Conservation (phyloP, 2,888 invertebrate species). For the Diplolepis rosae region DNA sequence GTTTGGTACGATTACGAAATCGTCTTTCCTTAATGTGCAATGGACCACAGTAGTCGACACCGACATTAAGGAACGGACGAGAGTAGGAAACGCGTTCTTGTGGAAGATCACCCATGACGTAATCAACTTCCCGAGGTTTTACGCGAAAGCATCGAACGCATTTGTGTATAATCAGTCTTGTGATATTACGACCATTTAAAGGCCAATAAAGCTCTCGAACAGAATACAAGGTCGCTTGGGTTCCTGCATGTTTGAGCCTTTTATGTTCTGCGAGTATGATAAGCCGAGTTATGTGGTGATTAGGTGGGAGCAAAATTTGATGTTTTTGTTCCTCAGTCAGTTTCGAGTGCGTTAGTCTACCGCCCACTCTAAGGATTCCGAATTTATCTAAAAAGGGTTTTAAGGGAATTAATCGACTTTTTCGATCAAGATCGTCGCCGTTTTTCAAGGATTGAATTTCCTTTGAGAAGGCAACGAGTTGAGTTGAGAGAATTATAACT, state of each 20-base stretch:
- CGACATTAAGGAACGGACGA: too few relatives aligned
- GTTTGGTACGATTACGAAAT: conserved; percentile 37
- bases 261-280: conserved; percentile 6
- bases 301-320: conserved; percentile 27
- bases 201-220: conserved; percentile 30
- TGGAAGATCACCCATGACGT: conserved; percentile 59
- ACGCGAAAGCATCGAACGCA: conserved; percentile 20
- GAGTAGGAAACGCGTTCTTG: conserved; percentile 47
- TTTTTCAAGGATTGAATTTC: background rate
- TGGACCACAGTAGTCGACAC: too few relatives aligned
- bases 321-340: conserved; percentile 20
- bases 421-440: background rate
- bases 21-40: too few relatives aligned
- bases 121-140: background rate
- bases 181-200: conserved; percentile 10
- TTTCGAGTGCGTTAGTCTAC: conserved; percentile 11
- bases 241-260: conserved; percentile 13
- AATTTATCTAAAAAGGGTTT: conserved; percentile 24
- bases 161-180: conserved; percentile 9
- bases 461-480: background rate
- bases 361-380: conserved; percentile 31
- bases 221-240: conserved; percentile 25
- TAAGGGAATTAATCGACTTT: background rate
- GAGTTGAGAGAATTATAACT: background rate
- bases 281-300: conserved; percentile 19